Evolutionary conservation across 2,888 invertebrate genomes (phyloP), one percentile per base, ranked within the genome.

Genomic region (Prenolepis imparis): DNA sequence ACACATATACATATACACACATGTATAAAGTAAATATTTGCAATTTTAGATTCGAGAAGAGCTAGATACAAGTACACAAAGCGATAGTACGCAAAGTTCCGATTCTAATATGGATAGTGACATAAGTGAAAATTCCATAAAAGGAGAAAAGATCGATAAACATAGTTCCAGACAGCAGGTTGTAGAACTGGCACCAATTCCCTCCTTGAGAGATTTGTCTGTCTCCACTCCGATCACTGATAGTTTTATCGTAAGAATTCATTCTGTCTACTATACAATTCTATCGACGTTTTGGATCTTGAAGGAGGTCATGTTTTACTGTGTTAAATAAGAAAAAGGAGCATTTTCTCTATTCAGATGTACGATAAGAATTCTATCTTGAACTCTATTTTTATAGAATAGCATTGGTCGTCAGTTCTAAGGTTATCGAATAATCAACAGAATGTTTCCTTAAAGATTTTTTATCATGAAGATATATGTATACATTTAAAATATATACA

Each of bases 141-240:
- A 11, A n/a, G 39, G 15, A 70, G 21, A 61, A 48, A 24, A 75
- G 9, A 21, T 63, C 1, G 11, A 9, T 2, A n/a, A 61, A 28
- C 12, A 0, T 9, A 15, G 72, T 55, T 32, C 28, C 48, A 24
- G 21, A 67, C 32, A 12, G 21, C 78, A 52, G 36, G 70, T 81
- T n/a, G 83, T 70, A 3, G 24, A 84, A 63, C 55, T 88, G 66
- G 66, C 85, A 75, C 88, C 88, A 5, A 89, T 91, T 44, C 81
- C 88, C 0, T 18, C 66, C 0, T 85, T 91, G 12, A 82, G 86
- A 11, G 74, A 64, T 4, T 80, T 91, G 21, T 70, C 84, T 11
- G 48, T 83, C 1, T 9, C 57, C 2, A 1, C 28, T 18, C n/a
- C n/a, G n/a, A 28, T 72, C 52, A 9, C 48, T 3, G 36, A 24